Conservation (phyloP, 2,888 invertebrate species). For the Drosophila paranaensis region DNA sequence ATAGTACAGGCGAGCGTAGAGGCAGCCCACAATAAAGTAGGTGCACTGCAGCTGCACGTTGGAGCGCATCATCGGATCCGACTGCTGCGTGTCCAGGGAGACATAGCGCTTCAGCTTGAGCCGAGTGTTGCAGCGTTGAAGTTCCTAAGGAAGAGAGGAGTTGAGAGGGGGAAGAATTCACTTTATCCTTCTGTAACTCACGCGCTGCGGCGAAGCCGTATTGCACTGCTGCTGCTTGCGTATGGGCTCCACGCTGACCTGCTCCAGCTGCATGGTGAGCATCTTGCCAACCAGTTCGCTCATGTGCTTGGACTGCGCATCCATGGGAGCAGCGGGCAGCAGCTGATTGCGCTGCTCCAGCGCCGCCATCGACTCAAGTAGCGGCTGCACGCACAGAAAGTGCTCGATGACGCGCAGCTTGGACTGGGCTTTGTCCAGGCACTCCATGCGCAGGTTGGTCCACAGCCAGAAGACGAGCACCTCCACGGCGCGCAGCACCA, state of each 20-base stretch:
- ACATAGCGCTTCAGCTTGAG: conserved; percentile 64
- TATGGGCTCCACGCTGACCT: conserved; percentile 65
- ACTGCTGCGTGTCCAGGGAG: conserved; percentile 3
- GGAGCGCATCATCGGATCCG: conserved; percentile 35
- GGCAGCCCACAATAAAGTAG: conserved; percentile 75
- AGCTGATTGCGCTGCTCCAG: background rate
- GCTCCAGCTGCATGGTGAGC: conserved; percentile 49
- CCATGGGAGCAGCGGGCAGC: conserved; percentile 27
- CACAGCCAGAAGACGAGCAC: conserved; percentile 77
- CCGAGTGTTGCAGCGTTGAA: background rate
- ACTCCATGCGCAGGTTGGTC: conserved; percentile 82
- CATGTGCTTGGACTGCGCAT: conserved; percentile 30
- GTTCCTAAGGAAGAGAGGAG: conserved; percentile 5
- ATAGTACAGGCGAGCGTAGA: conserved; percentile 78
- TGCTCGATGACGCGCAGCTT: conserved; percentile 74
- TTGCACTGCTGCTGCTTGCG: conserved; percentile 67
- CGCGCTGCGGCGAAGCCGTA: conserved; percentile 45
- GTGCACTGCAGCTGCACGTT: conserved; percentile 70
- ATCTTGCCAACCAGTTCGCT: conserved; percentile 52
- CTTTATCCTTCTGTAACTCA: conserved; percentile 8
- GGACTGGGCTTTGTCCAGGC: conserved; percentile 72
- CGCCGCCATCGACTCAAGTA: conserved; percentile 4
- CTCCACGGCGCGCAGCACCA: conserved; percentile 77
- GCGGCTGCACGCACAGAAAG: conserved; percentile 52
- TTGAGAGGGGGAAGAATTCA: background rate